Percentiles rank a stretch among this genome's conserved stretches.
Conservation (phyloP, 2,113 vertebrate genomes). For the Micromys minutus region DNA sequence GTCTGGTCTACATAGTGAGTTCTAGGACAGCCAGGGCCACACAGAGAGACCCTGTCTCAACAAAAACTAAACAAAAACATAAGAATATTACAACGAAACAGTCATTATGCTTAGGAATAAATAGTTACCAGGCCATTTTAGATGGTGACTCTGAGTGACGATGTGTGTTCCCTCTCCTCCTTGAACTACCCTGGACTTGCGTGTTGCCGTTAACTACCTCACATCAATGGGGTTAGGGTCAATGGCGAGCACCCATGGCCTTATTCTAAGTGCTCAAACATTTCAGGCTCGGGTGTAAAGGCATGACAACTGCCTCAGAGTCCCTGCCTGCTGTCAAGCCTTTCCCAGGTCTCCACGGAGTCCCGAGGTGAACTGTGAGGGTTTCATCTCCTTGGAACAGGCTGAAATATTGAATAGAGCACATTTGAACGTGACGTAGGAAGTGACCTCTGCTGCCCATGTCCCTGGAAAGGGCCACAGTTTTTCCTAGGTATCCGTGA, state of each 20-base stretch:
- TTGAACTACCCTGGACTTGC: background rate
- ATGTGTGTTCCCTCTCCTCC: background rate
- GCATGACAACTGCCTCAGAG: slow-evolving; percentile 7
- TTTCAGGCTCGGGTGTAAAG: background rate
- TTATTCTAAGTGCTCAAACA: slow-evolving; percentile 24
- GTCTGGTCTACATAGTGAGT: background rate
- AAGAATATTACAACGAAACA: background rate
- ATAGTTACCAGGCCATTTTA: background rate
- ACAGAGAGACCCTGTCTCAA: background rate
- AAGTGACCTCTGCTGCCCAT: background rate
- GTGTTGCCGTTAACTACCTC: background rate
- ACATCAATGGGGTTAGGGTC: background rate
- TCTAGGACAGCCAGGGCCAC: background rate
- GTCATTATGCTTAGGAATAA: background rate
- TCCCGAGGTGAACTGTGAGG: background rate
- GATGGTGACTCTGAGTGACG: background rate
- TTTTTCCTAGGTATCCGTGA: background rate
- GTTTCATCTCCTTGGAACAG: background rate
- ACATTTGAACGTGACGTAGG: background rate
- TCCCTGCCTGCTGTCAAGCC: slow-evolving; percentile 22
- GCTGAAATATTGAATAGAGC: background rate
- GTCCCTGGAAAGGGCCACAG: background rate
- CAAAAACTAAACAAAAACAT: background rate
- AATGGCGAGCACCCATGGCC: background rate
- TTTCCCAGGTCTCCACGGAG: slow-evolving; percentile 47